Conservation (phyloP, 1,140 invertebrate genomes). For the Nymphalis io region DNA sequence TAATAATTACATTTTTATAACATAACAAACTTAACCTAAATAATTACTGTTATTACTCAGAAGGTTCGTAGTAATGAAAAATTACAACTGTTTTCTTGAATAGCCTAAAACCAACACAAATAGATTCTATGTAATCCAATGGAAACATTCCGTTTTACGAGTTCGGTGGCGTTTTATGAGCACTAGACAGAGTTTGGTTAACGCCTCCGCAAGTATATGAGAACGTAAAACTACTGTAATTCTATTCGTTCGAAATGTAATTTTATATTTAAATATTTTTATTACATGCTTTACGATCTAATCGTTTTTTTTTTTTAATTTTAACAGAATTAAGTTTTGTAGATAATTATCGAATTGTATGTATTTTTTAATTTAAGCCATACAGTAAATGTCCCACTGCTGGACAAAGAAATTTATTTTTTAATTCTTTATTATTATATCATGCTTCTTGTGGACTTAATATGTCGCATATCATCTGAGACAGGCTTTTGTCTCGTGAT, state of each 20-base stretch:
- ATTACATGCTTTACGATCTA: not conserved
- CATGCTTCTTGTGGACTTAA: too few species aligned
- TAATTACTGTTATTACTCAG: not conserved
- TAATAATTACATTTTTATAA: too few species aligned
- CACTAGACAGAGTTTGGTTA: slow-evolving; percentile 19
- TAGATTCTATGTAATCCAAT: slow-evolving; percentile 32
- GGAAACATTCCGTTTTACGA: slow-evolving; percentile 23
- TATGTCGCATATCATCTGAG: too few species aligned
- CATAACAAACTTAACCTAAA: not conserved
- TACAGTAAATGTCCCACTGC: too few species aligned
- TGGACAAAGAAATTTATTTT: too few species aligned
- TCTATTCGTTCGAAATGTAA: slow-evolving; percentile 3
- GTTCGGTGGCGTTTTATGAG: slow-evolving; percentile 24
- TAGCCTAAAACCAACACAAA: slow-evolving; percentile 9
- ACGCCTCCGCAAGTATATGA: slow-evolving; percentile 16
- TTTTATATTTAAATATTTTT: not conserved
- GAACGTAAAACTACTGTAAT: slow-evolving; percentile 11
- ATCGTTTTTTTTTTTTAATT: too few species aligned
- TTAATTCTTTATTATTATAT: too few species aligned
- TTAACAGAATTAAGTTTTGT: too few species aligned
- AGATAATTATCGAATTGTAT: too few species aligned
- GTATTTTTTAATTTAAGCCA: too few species aligned
- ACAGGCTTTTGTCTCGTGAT: too few species aligned
- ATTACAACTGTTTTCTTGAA: not conserved
- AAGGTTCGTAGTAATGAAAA: slow-evolving; percentile 24